Evolutionary conservation across 2,113 vertebrate species (phyloP).

Genomic region (Xiphophorus maculatus): DNA sequence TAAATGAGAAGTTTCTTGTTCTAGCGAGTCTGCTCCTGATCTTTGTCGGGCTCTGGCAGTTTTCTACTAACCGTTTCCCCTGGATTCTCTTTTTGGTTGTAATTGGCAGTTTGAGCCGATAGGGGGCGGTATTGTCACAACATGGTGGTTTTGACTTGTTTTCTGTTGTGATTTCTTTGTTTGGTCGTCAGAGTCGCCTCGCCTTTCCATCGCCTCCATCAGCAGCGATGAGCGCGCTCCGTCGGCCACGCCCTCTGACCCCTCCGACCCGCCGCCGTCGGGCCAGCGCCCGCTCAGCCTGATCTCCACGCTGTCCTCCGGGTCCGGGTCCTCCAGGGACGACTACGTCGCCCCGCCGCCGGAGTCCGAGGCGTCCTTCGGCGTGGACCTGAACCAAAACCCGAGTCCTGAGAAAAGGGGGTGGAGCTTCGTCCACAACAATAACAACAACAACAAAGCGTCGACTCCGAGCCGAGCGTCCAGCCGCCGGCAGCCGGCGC

Average conservation of each 20-base stretch:
- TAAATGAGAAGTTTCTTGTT: too few relatives aligned
- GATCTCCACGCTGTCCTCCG: constrained; percentile 72
- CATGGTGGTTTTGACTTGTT: not conserved
- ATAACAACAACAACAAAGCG: constrained; percentile 69
- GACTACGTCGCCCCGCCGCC: constrained; percentile 31
- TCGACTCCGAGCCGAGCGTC: constrained; percentile 1
- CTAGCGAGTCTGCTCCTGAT: too few relatives aligned
- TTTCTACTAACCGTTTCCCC: not conserved
- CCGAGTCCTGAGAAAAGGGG: constrained; percentile 16
- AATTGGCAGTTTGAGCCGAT: not conserved
- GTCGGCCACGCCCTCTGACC: constrained; percentile 59
- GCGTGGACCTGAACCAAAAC: constrained; percentile 42
- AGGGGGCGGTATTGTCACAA: not conserved
- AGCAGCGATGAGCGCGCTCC: constrained; percentile 84
- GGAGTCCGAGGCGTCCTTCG: constrained; percentile 4
- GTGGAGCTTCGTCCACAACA: constrained; percentile 27
- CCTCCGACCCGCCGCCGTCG: constrained; percentile 58
- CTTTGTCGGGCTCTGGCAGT: too few relatives aligned
- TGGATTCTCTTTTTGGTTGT: not conserved
- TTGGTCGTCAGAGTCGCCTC: constrained; percentile 67
- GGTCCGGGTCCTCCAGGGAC: constrained; percentile 77
- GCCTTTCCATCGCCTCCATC: constrained; percentile 71
- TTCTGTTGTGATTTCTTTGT: not conserved
- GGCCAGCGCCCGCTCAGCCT: constrained; percentile 73
- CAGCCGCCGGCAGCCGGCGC: constrained; percentile 28